Base-by-base conservation (phyloP, 2,888 invertebrate genomes). In the Nasonovia ribisnigri region DNA sequence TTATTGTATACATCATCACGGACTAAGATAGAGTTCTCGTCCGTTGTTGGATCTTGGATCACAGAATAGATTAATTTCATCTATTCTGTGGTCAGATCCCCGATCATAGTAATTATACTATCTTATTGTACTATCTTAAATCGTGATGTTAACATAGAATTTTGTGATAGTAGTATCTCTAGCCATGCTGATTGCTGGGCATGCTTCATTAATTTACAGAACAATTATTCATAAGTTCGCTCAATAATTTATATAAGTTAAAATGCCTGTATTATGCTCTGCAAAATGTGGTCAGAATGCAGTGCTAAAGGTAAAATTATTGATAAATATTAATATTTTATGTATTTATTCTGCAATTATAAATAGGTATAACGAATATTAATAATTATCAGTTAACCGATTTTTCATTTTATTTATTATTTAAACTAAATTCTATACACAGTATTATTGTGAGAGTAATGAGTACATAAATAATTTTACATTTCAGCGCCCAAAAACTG, bases 401-500 rank as follows among this genome's bases (percentile, higher is more conserved):
- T 29, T 42, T 84, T 84, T n/a, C 16, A 46, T 29, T 6, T 86
- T 11, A 46, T 86, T 29, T 46, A 86, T 29, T 46, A n/a, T 43
- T 86, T 29, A 16, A 86, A 57, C 26, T 26, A 11, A 46, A 26
- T 46, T 29, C 10, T 46, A 43, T 46, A 5, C 13, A 86, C 29
- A 46, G 46, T 87, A 29, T 48, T 87, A 6, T 87, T 87, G 6
- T n/a, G 16, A 87, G 29, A 1, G 13, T 13, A 2, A n/a, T n/a
- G n/a, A n/a, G n/a, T 29, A 46, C 46, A 48, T 13, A 87, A 24
- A 86, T 29, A 46, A 26, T 10, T 42, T 36, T 57, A 29, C 57
- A 42, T 92, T 96, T 96, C 92, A 98, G 98, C 97, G 98, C 29
- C 98, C 98, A 0, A 98, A 98, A 97, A 98, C 98, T 16, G 98